Evolutionary conservation across 2,113 vertebrate genomes (phyloP).

Genomic region (Pardalotus punctatus): DNA sequence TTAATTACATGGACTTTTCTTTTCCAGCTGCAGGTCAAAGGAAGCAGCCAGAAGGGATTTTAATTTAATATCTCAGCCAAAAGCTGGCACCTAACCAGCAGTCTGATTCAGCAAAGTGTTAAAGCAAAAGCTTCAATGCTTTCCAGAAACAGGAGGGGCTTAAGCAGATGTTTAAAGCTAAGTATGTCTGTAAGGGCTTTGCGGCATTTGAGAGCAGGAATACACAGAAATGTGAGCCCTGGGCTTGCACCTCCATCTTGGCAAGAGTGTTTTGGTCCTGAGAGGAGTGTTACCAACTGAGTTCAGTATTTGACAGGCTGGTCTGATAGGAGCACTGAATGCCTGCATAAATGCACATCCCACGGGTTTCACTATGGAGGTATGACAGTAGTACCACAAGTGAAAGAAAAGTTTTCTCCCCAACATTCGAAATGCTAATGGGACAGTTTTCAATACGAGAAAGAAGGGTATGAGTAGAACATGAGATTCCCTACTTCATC

Average conservation of each 20-base stretch:
- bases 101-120: neutral
- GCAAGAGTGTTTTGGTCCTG: neutral
- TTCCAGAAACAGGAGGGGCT: neutral
- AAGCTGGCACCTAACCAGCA: neutral
- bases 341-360: neutral
- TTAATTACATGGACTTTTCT: neutral
- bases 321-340: neutral
- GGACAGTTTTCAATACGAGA: neutral
- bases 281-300: neutral
- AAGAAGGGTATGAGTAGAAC: neutral
- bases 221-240: neutral
- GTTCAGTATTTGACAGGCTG: neutral
- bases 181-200: neutral
- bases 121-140: neutral
- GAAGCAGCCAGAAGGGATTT: neutral
- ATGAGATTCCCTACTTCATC: neutral
- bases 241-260: neutral
- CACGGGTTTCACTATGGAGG: neutral
- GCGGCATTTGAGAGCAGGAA: neutral
- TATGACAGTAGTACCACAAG: neutral
- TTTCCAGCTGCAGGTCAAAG: neutral
- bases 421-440: neutral
- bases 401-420: neutral
- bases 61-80: neutral
- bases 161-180: neutral